A percentile compares a stretch with the other conserved stretches of the same genome.
Conservation (phyloP, 2,797 vertebrate species). For the Arnoldichthys spilopterus region DNA sequence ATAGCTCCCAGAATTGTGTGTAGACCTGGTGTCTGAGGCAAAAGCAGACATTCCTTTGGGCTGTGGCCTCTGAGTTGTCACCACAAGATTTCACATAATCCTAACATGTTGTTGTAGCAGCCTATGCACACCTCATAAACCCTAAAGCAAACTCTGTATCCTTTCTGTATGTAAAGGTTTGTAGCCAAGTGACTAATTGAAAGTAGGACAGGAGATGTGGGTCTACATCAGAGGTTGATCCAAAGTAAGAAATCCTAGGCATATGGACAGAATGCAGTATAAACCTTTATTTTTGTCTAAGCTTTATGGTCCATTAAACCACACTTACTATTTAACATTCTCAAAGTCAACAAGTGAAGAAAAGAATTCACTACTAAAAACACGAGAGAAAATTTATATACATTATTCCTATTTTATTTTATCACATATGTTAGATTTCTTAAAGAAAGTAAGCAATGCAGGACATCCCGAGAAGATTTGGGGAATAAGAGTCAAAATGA, state of each 20-base stretch:
- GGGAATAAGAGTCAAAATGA: too few species aligned
- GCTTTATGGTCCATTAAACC: background rate
- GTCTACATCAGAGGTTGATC: background rate
- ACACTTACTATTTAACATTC: background rate
- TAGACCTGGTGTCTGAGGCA: slow-evolving; percentile 22
- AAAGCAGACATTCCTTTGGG: slow-evolving; percentile 46
- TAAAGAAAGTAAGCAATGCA: too few species aligned
- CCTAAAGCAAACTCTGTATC: background rate
- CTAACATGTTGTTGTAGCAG: slow-evolving; percentile 24
- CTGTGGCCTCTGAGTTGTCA: slow-evolving; percentile 9
- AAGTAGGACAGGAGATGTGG: background rate
- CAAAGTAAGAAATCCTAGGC: background rate
- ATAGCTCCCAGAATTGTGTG: slow-evolving; percentile 23
- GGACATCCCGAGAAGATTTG: too few species aligned
- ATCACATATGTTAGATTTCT: too few species aligned
- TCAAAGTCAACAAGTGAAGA: background rate
- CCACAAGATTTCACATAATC: slow-evolving; percentile 35
- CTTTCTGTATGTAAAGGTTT: background rate
- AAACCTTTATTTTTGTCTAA: background rate
- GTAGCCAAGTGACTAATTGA: background rate
- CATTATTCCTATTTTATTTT: too few species aligned
- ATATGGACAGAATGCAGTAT: background rate
- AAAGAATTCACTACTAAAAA: background rate
- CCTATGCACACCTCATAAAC: background rate
- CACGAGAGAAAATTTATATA: background rate